These are phyloP conservation scores for Bombus haemorrhoidalis DNA, from an alignment of 1,140 invertebrate species.

Conservation along the genomic window DNA sequence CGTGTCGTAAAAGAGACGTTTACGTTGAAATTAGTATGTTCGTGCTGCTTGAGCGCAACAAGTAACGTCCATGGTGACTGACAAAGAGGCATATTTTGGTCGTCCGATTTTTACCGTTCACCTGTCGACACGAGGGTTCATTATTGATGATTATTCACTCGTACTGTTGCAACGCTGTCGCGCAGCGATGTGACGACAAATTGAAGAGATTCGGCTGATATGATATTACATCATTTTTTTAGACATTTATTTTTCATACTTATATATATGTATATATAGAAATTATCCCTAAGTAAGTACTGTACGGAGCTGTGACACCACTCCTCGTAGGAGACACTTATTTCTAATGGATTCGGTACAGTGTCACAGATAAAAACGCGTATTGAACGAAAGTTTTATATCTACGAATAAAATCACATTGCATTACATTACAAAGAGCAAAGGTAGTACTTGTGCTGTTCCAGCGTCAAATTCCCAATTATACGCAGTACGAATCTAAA, in stretches of 20 bases:
- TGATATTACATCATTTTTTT: no score
- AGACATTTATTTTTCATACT: background rate
- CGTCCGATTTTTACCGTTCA: background rate
- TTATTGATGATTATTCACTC: background rate
- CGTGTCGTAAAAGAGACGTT: slow-evolving; percentile 12
- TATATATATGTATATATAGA: no score
- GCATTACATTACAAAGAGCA: no score
- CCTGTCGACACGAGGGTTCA: background rate
- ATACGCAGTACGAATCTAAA: no score
- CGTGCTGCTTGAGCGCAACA: no score
- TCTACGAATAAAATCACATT: no score
- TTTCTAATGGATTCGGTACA: background rate
- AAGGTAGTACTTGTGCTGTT: no score
- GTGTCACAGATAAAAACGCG: no score
- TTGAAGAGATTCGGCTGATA: no score
- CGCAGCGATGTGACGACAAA: no score
- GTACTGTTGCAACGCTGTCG: background rate
- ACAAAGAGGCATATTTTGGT: background rate
- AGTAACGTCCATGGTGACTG: background rate
- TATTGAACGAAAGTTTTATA: no score
- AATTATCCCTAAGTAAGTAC: background rate
- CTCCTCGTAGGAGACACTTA: background rate
- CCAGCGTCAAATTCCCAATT: no score
- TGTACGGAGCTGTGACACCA: background rate
- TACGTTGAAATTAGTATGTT: background rate